Evolutionary conservation across 2,113 vertebrate species (phyloP).

Genomic region (Mugil cephalus): DNA sequence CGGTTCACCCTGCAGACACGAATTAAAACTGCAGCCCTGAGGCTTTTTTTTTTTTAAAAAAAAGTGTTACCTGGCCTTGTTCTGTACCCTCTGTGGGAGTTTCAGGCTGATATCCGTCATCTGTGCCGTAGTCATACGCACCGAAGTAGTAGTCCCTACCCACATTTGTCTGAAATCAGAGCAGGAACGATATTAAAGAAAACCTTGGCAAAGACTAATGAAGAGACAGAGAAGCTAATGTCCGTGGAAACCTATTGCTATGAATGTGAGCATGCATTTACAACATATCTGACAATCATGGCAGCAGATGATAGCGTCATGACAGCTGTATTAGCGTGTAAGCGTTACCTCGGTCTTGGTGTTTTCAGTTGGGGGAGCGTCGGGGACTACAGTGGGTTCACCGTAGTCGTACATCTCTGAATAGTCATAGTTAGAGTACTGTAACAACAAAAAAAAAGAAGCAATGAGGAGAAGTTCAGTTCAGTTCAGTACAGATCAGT

Average conservation of each 20-base stretch:
- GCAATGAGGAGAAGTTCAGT: too few relatives aligned
- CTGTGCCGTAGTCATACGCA: conserved; percentile 86
- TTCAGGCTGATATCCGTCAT: conserved; percentile 87
- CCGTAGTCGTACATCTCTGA: conserved; percentile 93
- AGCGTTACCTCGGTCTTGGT: conserved; percentile 89
- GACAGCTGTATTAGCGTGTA: conserved; percentile 13
- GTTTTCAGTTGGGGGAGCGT: conserved; percentile 86
- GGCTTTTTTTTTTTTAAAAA: not conserved
- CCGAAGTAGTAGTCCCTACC: conserved; percentile 86
- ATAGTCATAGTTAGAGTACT: conserved; percentile 94
- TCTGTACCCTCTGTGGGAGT: conserved; percentile 81
- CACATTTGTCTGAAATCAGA: conserved; percentile 82
- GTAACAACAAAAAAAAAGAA: conserved; percentile 76
- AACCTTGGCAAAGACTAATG: too few relatives aligned
- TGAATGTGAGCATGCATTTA: not conserved
- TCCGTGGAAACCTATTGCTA: too few relatives aligned
- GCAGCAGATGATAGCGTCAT: conserved; percentile 5
- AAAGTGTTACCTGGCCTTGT: conserved; percentile 87
- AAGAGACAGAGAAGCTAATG: too few relatives aligned
- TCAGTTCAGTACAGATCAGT: too few relatives aligned
- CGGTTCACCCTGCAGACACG: not conserved
- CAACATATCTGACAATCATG: conserved; percentile 19
- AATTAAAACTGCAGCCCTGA: not conserved
- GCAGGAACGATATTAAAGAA: not conserved
- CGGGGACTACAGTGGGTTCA: conserved; percentile 89